Base-by-base conservation (phyloP, 1,140 invertebrate genomes). In the Diachasma alloeum region DNA sequence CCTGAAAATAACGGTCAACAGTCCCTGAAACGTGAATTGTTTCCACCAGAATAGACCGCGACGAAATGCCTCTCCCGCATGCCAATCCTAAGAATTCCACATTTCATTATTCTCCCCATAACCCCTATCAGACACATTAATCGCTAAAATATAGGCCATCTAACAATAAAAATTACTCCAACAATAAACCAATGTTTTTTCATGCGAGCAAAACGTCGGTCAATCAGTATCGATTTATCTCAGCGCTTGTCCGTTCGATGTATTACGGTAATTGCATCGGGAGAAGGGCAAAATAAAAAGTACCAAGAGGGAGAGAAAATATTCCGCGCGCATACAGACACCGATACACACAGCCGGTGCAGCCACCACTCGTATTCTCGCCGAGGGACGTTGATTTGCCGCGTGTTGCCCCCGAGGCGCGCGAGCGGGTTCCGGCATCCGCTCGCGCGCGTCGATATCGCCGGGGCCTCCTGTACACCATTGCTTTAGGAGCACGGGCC, bases 211-310 rank as follows among this genome's bases (percentile, higher is more conserved):
- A 72, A 31, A 46, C 44, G 44, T 72, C 69, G 71, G 15, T 72
- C 46, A 36, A 72, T 56, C 53, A 17, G 26, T 72, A 56, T 48
- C 42, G 39, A 46, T 31, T 24, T 48, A 74, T 68, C 44, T 72
- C 56, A 46, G 74, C 59, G 56, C 72, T 76, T 80, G 76, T 80
- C 72, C 42, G 80, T 78, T 68, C 79, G 82, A 80, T 84, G 83
- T 85, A 85, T 86, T 85, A 83, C 83, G 83, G 83, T 86, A 86
- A 86, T 86, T 86, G 83, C 84, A 78, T 19, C 31, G 59, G 11
- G 59, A 36, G 24, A 72, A 26, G 46, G 71, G 46, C 31, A 26
- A 72, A 56, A 42, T 42, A 42, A 72, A 39, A 72, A 53, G 6
- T 17, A n/a, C 1, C 24, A 26, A n/a, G n/a, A 6, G 44, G 46